Conservation (phyloP, 2,888 invertebrate genomes). For the Aporophyla lueneburgensis region DNA sequence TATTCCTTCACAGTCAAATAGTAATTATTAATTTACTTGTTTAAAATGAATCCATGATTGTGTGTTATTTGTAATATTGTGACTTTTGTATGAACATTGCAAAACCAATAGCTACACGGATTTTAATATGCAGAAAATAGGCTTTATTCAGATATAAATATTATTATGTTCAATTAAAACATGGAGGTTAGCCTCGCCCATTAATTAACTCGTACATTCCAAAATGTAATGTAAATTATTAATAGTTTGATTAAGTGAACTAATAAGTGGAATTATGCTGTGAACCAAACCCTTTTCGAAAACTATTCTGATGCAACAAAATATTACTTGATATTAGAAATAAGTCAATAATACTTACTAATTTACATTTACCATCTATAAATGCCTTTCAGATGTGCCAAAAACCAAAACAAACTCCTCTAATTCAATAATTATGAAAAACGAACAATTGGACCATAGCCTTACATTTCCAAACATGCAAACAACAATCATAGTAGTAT, state of each 20-base stretch:
- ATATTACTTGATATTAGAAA: background rate
- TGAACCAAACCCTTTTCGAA: slow-evolving; percentile 13
- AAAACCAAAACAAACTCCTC: background rate
- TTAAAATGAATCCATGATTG: background rate
- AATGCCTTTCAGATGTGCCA: no score
- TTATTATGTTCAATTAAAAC: slow-evolving; percentile 52
- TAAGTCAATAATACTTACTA: background rate
- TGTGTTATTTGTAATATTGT: background rate
- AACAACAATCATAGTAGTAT: background rate
- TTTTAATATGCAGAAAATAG: slow-evolving; percentile 26
- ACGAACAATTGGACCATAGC: background rate
- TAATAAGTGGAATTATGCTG: slow-evolving; percentile 39
- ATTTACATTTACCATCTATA: no score
- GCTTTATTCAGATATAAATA: slow-evolving; percentile 41
- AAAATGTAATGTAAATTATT: slow-evolving; percentile 53
- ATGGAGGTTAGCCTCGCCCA: slow-evolving; percentile 52
- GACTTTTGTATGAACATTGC: background rate
- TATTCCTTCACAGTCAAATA: background rate
- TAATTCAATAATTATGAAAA: no score
- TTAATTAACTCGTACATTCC: slow-evolving; percentile 56
- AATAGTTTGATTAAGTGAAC: slow-evolving; percentile 52
- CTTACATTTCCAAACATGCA: no score
- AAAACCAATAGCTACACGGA: background rate
- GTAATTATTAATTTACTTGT: background rate
- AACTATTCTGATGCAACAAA: slow-evolving; percentile 12